Conservation (phyloP, 2,797 vertebrate genomes). For the Mus minutoides region DNA sequence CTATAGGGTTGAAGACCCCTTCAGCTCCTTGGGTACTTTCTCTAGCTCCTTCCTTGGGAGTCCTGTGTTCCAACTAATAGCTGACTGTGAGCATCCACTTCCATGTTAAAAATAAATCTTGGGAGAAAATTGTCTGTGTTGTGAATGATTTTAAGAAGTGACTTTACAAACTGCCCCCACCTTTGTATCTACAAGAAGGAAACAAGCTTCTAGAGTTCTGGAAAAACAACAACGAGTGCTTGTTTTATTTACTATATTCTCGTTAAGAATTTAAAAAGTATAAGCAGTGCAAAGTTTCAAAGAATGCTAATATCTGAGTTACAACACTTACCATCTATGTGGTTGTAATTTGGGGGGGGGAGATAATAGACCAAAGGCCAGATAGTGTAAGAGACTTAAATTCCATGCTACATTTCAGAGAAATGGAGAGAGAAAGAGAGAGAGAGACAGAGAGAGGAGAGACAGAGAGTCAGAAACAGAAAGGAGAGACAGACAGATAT, state of each 20-base stretch:
- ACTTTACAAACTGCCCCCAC: not conserved
- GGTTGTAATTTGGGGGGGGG: rapidly evolving
- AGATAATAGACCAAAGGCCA: no score
- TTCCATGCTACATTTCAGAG: not conserved
- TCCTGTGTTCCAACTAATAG: no score
- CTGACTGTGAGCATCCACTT: no score
- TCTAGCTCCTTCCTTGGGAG: no score
- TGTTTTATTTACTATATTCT: not conserved
- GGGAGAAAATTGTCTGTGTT: not conserved
- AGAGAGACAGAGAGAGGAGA: no score
- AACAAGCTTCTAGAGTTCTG: not conserved
- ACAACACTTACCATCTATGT: not conserved
- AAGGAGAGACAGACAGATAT: no score
- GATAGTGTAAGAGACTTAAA: not conserved
- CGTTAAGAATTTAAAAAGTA: not conserved
- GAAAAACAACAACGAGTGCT: not conserved
- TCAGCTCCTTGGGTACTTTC: no score
- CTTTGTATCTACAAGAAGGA: not conserved
- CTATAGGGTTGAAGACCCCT: no score
- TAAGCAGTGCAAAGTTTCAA: not conserved
- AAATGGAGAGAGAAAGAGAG: not conserved
- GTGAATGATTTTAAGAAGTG: not conserved
- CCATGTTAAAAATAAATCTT: not conserved
- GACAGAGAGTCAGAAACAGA: no score
- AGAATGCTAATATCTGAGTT: not conserved